Evolutionary conservation across 2,888 invertebrate species (phyloP).

Genomic region (Drosophila flavopinicola): DNA sequence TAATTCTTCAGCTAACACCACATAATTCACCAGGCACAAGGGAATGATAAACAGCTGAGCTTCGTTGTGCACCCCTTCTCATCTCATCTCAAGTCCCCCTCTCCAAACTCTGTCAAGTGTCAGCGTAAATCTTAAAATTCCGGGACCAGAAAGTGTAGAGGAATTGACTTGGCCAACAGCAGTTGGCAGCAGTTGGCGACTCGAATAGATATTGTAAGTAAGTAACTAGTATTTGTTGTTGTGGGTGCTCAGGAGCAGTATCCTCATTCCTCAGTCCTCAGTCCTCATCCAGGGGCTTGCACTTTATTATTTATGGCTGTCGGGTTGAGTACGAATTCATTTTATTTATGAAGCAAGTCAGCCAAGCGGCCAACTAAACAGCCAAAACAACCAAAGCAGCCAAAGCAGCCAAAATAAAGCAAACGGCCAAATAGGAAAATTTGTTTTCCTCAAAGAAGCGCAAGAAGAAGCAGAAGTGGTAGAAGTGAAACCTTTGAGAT

Average conservation of each 20-base stretch:
- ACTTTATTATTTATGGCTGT: conserved; percentile 78
- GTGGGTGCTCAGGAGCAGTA: conserved; percentile 47
- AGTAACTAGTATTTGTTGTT: conserved; percentile 23
- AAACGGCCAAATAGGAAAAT: conserved; percentile 46
- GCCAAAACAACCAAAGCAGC: conserved; percentile 20
- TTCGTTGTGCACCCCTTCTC: neutral
- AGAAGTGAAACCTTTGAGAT: neutral
- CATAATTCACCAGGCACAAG: conserved; percentile 62
- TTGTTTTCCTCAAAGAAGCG: conserved; percentile 21
- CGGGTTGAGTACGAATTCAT: conserved; percentile 74
- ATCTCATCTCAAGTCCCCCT: too few relatives aligned
- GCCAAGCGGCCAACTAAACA: conserved; percentile 59
- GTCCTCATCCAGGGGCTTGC: conserved; percentile 44
- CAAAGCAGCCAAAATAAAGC: conserved; percentile 33
- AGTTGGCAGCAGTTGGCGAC: conserved; percentile 22
- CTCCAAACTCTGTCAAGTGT: conserved; percentile 57
- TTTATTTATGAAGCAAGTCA: conserved; percentile 74
- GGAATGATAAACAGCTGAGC: conserved; percentile 66
- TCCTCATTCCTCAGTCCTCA: too few relatives aligned
- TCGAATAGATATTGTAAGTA: conserved; percentile 14
- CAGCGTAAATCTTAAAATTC: conserved; percentile 78
- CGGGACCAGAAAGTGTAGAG: conserved; percentile 73
- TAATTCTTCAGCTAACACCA: conserved; percentile 53
- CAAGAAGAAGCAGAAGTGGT: neutral
- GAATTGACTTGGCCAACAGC: conserved; percentile 63